Evolutionary conservation across 2,113 vertebrate genomes (phyloP).

Genomic region (Bos javanicus): DNA sequence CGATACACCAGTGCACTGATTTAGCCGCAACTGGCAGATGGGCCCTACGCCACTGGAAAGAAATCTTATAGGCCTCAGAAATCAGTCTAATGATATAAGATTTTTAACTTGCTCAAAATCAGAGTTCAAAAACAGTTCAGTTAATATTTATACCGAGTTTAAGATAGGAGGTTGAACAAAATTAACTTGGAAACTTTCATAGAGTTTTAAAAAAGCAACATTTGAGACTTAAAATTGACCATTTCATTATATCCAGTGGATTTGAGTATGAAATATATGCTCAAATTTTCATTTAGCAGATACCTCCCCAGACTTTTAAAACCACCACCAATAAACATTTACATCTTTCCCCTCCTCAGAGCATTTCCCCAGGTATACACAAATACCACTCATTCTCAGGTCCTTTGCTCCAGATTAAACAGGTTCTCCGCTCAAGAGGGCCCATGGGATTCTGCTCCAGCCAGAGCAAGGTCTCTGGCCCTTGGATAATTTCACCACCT

Average conservation of each 20-base stretch:
- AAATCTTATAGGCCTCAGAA: not conserved
- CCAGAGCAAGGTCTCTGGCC: not conserved
- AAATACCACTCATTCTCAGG: not conserved
- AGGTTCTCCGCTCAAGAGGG: not conserved
- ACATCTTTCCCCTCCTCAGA: not conserved
- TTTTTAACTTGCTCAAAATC: conserved; percentile 22
- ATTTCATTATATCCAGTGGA: not conserved
- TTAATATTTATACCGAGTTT: conserved; percentile 16
- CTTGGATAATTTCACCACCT: not conserved
- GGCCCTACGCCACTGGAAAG: not conserved
- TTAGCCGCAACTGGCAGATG: not conserved
- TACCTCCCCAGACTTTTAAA: conserved; percentile 43
- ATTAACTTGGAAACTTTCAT: conserved; percentile 41
- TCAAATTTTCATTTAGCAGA: conserved; percentile 8
- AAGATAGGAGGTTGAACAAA: conserved; percentile 8
- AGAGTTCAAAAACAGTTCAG: conserved; percentile 46
- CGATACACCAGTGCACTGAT: not conserved
- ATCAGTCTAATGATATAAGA: not conserved
- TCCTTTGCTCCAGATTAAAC: not conserved
- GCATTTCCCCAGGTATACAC: not conserved
- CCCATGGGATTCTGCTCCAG: not conserved
- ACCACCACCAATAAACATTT: not conserved
- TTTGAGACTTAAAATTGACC: not conserved
- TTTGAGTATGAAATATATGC: not conserved
- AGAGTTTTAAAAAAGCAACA: conserved; percentile 21